These are phyloP conservation scores for Melanotaenia maccullochi DNA, from an alignment of 2,797 vertebrate genomes.

Conservation along the genomic window DNA sequence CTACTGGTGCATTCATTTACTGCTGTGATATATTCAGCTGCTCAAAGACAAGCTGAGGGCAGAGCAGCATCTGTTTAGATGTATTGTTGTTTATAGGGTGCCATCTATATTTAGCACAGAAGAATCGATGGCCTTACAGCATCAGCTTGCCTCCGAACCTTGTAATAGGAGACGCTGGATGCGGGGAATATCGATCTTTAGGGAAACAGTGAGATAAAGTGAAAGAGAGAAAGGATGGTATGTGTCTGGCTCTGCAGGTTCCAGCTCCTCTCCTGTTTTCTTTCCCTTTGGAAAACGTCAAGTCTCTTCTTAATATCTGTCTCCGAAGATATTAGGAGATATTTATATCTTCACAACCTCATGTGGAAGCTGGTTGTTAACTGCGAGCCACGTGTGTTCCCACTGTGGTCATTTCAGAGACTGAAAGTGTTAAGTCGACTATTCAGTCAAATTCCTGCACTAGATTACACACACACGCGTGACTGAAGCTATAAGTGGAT, in stretches of 20 bases:
- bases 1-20: slow-evolving; percentile 9
- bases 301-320: not conserved
- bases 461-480: slow-evolving; percentile 7
- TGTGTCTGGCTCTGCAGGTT: slow-evolving; percentile 32
- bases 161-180: slow-evolving; percentile 44
- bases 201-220: slow-evolving; percentile 2
- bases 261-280: slow-evolving; percentile 15
- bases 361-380: slow-evolving; percentile 58
- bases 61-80: slow-evolving; percentile 18
- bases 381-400: slow-evolving; percentile 34
- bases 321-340: not conserved
- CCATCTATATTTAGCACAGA: slow-evolving; percentile 62
- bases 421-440: slow-evolving; percentile 32
- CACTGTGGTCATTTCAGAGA: slow-evolving; percentile 9
- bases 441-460: slow-evolving; percentile 43
- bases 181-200: slow-evolving; percentile 25
- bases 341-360: slow-evolving; percentile 40
- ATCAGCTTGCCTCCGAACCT: slow-evolving; percentile 22
- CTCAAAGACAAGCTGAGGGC: slow-evolving; percentile 33
- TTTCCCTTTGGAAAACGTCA: not conserved
- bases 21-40: slow-evolving; percentile 14
- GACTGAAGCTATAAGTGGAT: slow-evolving; percentile 49
- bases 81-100: slow-evolving; percentile 39
- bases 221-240: slow-evolving; percentile 14
- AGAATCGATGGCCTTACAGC: slow-evolving; percentile 53